These are phyloP conservation scores for Dufourea novaeangliae DNA, from an alignment of 1,140 invertebrate genomes.

Conservation along the genomic window DNA sequence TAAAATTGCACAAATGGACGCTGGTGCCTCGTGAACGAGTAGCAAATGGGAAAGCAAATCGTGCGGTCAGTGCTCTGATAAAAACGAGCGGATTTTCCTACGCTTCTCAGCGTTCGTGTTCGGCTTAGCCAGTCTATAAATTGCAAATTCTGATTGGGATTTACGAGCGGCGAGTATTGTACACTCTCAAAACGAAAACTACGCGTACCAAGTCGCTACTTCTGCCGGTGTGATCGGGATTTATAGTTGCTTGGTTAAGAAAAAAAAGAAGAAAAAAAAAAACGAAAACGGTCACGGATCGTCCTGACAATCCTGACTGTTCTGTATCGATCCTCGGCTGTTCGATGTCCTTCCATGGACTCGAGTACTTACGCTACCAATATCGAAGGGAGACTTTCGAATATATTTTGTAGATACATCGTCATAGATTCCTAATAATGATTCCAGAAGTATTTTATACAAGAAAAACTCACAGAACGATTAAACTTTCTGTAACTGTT, in stretches of 20 bases:
- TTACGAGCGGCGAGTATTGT: conserved; percentile 47
- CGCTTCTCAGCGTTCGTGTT: conserved; percentile 23
- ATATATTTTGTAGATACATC: too few species aligned
- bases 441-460: too few species aligned
- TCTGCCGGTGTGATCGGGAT: conserved; percentile 46
- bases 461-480: background rate
- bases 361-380: background rate
- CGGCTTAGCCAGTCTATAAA: conserved; percentile 50
- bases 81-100: conserved; percentile 33
- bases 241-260: conserved; percentile 29
- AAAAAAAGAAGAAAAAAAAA: conserved; percentile 30
- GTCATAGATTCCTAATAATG: too few species aligned
- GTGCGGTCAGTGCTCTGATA: background rate
- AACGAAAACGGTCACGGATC: background rate
- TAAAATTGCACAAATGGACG: background rate
- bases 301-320: background rate
- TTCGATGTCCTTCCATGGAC: background rate
- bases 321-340: background rate
- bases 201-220: conserved; percentile 26
- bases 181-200: conserved; percentile 44
- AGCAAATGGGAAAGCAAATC: conserved; percentile 30
- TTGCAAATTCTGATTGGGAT: conserved; percentile 62
- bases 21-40: background rate
- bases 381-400: background rate
- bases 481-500: background rate